Evolutionary conservation across 2,797 vertebrate genomes (phyloP).

Genomic region (Sarcophilus harrisii): DNA sequence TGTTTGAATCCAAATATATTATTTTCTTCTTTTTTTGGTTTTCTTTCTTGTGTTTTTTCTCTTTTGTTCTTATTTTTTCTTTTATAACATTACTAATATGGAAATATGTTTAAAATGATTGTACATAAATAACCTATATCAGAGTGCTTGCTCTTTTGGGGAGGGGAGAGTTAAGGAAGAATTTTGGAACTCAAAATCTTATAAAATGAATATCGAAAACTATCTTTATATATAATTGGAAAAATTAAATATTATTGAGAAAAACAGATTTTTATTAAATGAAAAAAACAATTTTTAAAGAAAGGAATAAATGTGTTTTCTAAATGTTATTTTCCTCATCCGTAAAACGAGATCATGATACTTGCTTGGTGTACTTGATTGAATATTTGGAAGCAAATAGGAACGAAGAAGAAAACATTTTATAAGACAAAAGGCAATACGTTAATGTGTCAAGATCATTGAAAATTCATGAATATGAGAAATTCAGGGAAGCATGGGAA

Average conservation of each 20-base stretch:
- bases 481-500: neutral
- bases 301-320: neutral
- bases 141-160: no score
- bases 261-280: neutral
- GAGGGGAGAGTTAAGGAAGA: no score
- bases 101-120: no score
- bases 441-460: neutral
- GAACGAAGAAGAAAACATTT: neutral
- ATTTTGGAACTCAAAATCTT: no score
- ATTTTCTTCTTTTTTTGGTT: no score
- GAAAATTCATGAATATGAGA: neutral
- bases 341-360: neutral
- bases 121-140: no score
- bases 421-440: neutral
- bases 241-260: neutral
- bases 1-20: no score
- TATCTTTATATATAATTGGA: no score
- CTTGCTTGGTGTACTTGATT: neutral
- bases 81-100: no score
- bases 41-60: no score
- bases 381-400: neutral
- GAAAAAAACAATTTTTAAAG: neutral
- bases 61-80: no score
- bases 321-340: neutral
- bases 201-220: no score